A percentile compares a stretch with the other conserved stretches of the same genome.
These are phyloP conservation scores for Sapayoa aenigma DNA, from an alignment of 2,113 vertebrate genomes.

Conservation along the genomic window DNA sequence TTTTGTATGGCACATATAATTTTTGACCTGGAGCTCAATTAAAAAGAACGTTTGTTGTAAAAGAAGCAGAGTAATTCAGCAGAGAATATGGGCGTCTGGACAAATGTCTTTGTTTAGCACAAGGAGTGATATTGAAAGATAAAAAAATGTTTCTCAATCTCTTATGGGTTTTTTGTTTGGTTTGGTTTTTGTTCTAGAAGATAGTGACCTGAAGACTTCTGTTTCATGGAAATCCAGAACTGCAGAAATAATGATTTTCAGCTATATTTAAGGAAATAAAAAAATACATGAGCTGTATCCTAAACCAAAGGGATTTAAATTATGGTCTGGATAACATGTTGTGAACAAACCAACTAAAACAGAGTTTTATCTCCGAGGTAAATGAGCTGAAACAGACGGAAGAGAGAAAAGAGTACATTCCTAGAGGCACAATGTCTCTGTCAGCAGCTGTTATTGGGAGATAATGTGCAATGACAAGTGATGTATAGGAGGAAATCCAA, in stretches of 20 bases:
- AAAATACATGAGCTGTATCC: neutral
- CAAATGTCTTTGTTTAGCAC: neutral
- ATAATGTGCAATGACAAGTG: constrained; percentile 57
- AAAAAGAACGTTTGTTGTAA: neutral
- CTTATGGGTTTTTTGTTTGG: neutral
- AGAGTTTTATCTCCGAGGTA: constrained; percentile 61
- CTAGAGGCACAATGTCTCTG: constrained; percentile 47
- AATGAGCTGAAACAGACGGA: constrained; percentile 72
- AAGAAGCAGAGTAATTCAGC: neutral
- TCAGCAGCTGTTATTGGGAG: constrained; percentile 70
- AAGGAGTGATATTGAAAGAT: neutral
- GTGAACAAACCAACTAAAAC: constrained; percentile 11
- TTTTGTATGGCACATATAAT: neutral
- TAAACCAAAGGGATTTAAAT: constrained; percentile 54
- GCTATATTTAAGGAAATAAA: neutral
- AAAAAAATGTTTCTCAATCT: neutral
- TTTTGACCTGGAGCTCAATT: neutral
- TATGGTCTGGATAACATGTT: constrained; percentile 22
- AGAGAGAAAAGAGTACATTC: constrained; percentile 38
- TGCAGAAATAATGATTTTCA: neutral
- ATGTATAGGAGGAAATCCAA: constrained; percentile 41
- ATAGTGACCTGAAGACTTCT: neutral
- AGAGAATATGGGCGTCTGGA: neutral
- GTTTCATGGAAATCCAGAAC: neutral
- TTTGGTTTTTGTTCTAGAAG: neutral